Conservation (phyloP, 2,888 invertebrate species). For the Caenorhabditis sp. region DNA sequence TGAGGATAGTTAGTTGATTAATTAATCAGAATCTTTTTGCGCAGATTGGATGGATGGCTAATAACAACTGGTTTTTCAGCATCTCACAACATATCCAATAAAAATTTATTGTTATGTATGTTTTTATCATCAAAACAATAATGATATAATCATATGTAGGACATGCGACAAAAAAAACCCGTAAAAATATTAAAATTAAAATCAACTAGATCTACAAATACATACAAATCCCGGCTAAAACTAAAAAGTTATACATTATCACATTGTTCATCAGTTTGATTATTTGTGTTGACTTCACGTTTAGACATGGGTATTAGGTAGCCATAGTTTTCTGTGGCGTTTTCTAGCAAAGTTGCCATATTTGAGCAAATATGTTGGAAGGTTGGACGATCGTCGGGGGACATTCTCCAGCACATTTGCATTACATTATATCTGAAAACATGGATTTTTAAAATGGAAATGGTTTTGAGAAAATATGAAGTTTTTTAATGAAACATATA, state of each 20-base stretch:
- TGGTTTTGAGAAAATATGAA: too few relatives aligned
- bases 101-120: neutral
- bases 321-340: slow-evolving; percentile 58
- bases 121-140: neutral
- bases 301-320: slow-evolving; percentile 42
- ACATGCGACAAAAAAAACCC: too few relatives aligned
- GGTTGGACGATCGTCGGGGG: slow-evolving; percentile 45
- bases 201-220: neutral
- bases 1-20: too few relatives aligned
- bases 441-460: too few relatives aligned
- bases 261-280: slow-evolving; percentile 23
- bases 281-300: neutral
- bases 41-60: neutral
- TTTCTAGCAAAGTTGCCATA: slow-evolving; percentile 50
- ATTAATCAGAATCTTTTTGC: too few relatives aligned
- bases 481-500: too few relatives aligned
- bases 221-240: neutral
- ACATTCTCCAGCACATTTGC: slow-evolving; percentile 52
- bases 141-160: neutral
- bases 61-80: neutral
- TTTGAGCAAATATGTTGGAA: slow-evolving; percentile 52
- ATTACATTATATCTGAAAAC: slow-evolving; percentile 59
- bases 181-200: neutral
- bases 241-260: slow-evolving; percentile 25
- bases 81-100: neutral